Percentiles rank a stretch among this genome's conserved stretches.
Conservation (phyloP, 1,140 invertebrate genomes). For the Steinernema khuongi region DNA sequence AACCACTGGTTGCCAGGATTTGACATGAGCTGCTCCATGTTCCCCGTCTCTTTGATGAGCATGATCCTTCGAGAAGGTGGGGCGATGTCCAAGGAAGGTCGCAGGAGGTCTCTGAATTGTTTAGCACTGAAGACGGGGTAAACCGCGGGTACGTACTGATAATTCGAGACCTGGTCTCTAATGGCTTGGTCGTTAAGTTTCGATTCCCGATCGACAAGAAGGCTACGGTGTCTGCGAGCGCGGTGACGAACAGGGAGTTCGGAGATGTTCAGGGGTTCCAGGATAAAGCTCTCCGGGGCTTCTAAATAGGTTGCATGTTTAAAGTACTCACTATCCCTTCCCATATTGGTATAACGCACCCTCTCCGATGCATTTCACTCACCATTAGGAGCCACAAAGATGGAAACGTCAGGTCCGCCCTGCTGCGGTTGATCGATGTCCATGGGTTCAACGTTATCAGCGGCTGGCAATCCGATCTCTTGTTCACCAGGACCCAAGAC, state of each 20-base stretch:
- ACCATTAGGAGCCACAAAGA: background rate
- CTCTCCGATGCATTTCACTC: too few species aligned
- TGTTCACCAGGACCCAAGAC: too few species aligned
- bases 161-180: constrained; percentile 89
- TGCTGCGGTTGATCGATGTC: background rate
- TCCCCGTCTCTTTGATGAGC: constrained; percentile 97
- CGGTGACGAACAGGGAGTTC: constrained; percentile 3
- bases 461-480: background rate
- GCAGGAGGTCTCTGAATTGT: constrained; percentile 81
- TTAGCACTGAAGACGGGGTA: background rate
- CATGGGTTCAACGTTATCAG: background rate
- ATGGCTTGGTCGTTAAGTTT: constrained; percentile 97
- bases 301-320: background rate
- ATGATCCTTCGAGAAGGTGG: constrained; percentile 90
- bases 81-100: constrained; percentile 79
- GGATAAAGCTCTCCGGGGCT: constrained; percentile 13
- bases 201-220: constrained; percentile 96
- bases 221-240: constrained; percentile 71
- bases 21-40: constrained; percentile 7
- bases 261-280: constrained; percentile 19
- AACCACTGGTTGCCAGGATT: background rate
- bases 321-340: too few species aligned
- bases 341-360: too few species aligned
- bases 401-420: background rate
- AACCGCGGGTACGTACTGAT: background rate